These are phyloP conservation scores for Mirza zaza DNA, from an alignment of 2,113 vertebrate species.

Conservation along the genomic window DNA sequence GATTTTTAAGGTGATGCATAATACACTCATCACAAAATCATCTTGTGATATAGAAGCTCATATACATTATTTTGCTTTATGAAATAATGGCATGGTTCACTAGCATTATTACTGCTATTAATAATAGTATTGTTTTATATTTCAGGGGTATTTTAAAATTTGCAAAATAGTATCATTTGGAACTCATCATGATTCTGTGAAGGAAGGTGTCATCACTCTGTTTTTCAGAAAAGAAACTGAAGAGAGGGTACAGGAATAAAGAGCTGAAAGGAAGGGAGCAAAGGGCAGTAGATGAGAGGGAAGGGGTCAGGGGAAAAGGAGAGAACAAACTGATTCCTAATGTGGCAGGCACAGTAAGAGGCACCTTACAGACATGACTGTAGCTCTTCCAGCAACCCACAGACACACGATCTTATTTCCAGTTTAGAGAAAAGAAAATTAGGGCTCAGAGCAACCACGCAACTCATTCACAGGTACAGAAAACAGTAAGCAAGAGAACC, in stretches of 20 bases:
- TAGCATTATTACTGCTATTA: neutral
- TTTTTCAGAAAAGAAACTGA: neutral
- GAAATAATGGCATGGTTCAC: neutral
- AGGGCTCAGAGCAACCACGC: neutral
- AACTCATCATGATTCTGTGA: neutral
- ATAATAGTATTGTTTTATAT: neutral
- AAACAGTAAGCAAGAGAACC: neutral
- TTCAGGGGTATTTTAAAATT: neutral
- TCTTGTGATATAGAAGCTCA: neutral
- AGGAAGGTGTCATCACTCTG: neutral
- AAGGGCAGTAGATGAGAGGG: neutral
- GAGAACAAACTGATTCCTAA: neutral
- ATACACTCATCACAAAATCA: neutral
- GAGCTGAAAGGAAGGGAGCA: neutral
- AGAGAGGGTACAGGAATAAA: neutral
- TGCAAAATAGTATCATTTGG: neutral
- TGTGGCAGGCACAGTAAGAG: neutral
- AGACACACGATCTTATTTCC: neutral
- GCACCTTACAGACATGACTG: neutral
- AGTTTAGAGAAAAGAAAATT: neutral
- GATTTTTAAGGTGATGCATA: neutral
- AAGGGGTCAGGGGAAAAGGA: rapidly evolving
- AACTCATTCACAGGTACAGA: neutral
- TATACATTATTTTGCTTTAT: neutral
- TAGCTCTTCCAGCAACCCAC: neutral